phyloP scores from a whole-genome alignment of 2,797 vertebrate species.

The Ceryle rudis region DNA sequence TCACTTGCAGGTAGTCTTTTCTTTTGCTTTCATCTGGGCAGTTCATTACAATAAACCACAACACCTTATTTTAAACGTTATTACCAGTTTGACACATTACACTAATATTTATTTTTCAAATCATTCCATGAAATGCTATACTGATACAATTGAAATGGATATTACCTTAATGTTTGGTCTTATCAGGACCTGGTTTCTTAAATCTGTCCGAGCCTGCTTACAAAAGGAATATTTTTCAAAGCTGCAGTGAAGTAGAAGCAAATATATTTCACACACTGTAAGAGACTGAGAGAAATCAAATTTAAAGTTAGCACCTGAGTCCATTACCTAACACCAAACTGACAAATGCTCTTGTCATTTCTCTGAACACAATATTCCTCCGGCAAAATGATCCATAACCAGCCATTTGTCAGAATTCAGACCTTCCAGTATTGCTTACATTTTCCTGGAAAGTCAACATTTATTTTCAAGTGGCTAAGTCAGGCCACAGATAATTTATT shows the following conservation, averaged over 20 bases:
- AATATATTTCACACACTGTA: background rate
- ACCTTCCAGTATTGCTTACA: background rate
- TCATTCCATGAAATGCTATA: background rate
- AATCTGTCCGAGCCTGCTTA: background rate
- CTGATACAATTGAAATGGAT: background rate
- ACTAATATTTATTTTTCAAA: background rate
- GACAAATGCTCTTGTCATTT: background rate
- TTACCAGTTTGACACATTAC: background rate
- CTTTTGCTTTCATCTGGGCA: background rate
- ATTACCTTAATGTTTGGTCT: background rate
- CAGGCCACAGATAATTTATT: constrained; percentile 16
- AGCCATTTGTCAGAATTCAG: constrained; percentile 16
- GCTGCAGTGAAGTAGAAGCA: background rate
- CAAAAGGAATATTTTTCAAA: background rate
- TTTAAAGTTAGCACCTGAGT: background rate
- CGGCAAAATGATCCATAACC: background rate
- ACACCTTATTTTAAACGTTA: background rate
- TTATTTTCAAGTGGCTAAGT: constrained; percentile 27
- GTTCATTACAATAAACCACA: background rate
- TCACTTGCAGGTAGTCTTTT: background rate
- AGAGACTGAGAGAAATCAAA: background rate
- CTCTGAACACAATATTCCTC: background rate
- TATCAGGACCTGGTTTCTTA: background rate
- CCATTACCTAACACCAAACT: background rate
- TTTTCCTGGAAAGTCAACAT: constrained; percentile 42